A percentile compares a stretch with the other conserved stretches of the same genome.
Evolutionary conservation across 1,140 invertebrate species (phyloP).

Genomic region (Theocolax elegans): DNA sequence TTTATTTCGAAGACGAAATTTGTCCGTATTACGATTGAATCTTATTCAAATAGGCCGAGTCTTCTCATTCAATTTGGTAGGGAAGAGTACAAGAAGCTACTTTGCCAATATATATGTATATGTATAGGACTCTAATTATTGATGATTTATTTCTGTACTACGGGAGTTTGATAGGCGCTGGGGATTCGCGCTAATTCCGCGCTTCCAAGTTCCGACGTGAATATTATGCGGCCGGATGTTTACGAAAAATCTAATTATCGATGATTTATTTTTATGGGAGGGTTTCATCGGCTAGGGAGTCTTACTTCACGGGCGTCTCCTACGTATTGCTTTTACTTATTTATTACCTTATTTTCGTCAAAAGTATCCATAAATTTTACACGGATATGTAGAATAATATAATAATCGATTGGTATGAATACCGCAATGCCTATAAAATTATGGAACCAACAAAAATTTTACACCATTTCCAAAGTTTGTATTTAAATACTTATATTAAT

Average conservation of each 20-base stretch:
- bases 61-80: background rate
- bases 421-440: no score
- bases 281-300: no score
- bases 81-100: background rate
- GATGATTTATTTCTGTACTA: constrained; percentile 28
- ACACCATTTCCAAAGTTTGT: no score
- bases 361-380: no score
- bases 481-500: no score
- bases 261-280: constrained; percentile 7
- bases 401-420: no score
- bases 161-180: background rate
- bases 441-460: no score
- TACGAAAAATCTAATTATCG: constrained; percentile 5
- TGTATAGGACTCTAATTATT: constrained; percentile 14
- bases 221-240: background rate
- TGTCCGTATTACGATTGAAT: background rate
- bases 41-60: constrained; percentile 1
- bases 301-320: no score
- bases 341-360: no score
- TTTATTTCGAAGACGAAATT: background rate
- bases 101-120: no score
- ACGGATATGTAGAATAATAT: no score
- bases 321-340: no score
- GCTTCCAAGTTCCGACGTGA: background rate
- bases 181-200: background rate